These are phyloP conservation scores for Colletes collaris DNA, from an alignment of 2,888 invertebrate species.

Conservation along the genomic window DNA sequence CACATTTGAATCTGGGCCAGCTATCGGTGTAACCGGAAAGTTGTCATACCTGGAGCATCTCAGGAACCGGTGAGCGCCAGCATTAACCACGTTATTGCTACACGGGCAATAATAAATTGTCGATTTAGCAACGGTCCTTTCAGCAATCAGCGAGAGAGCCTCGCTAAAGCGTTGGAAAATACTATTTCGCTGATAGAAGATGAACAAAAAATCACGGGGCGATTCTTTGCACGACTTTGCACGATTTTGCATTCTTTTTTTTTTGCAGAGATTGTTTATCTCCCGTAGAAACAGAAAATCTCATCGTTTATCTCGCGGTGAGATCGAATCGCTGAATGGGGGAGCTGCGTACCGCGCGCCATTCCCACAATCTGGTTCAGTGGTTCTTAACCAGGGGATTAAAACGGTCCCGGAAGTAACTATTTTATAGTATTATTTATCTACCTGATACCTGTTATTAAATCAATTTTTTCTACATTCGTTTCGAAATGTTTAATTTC, in stretches of 20 bases:
- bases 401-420: too few relatives aligned
- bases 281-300: constrained; percentile 8
- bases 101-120: constrained; percentile 70
- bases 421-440: too few relatives aligned
- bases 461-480: too few relatives aligned
- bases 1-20: constrained; percentile 62
- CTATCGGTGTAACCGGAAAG: constrained; percentile 66
- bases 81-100: constrained; percentile 62
- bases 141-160: constrained; percentile 67
- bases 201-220: neutral
- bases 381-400: too few relatives aligned
- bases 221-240: constrained; percentile 13
- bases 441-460: too few relatives aligned
- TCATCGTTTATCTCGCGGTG: constrained; percentile 17
- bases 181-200: constrained; percentile 36
- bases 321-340: constrained; percentile 34
- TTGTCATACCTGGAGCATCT: constrained; percentile 63
- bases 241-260: neutral
- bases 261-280: too few relatives aligned
- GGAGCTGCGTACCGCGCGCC: neutral
- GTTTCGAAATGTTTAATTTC: too few relatives aligned
- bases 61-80: constrained; percentile 41
- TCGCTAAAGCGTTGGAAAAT: constrained; percentile 39
- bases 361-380: constrained; percentile 25
- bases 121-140: constrained; percentile 72